These are phyloP conservation scores for Grapholita molesta DNA, from an alignment of 1,140 invertebrate genomes.

Conservation along the genomic window DNA sequence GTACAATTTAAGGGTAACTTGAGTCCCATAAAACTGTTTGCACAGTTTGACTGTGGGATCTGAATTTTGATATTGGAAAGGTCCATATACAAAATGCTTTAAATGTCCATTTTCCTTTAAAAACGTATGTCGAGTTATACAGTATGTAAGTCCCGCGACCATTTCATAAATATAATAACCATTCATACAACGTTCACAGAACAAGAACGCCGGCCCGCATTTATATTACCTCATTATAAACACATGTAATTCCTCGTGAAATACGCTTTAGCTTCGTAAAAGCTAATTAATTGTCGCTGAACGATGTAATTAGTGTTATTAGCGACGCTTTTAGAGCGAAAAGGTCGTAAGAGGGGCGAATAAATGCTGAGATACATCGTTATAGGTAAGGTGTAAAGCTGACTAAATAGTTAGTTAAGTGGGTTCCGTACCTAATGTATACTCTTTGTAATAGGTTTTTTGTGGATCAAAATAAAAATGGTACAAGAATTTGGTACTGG, in stretches of 20 bases:
- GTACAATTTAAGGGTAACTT: too few species aligned
- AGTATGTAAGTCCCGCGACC: not conserved
- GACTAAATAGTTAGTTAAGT: too few species aligned
- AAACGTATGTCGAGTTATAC: too few species aligned
- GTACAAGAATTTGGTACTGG: too few species aligned
- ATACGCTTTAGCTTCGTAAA: not conserved
- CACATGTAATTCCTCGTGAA: not conserved
- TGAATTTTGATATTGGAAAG: too few species aligned
- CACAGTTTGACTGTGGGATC: too few species aligned
- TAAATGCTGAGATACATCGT: not conserved
- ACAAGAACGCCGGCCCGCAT: not conserved
- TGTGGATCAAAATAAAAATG: too few species aligned
- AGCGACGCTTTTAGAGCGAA: not conserved
- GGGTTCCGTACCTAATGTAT: too few species aligned
- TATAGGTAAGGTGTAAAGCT: not conserved
- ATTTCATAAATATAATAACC: not conserved
- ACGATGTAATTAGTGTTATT: not conserved
- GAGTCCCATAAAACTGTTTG: too few species aligned
- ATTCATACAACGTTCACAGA: not conserved
- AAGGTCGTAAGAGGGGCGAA: not conserved
- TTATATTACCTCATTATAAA: constrained; percentile 3
- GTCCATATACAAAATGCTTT: too few species aligned
- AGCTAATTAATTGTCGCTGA: not conserved
- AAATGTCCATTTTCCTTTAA: too few species aligned
- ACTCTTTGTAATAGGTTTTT: too few species aligned